These are phyloP conservation scores for Trinectes maculatus DNA, from an alignment of 2,113 vertebrate genomes.

Conservation along the genomic window DNA sequence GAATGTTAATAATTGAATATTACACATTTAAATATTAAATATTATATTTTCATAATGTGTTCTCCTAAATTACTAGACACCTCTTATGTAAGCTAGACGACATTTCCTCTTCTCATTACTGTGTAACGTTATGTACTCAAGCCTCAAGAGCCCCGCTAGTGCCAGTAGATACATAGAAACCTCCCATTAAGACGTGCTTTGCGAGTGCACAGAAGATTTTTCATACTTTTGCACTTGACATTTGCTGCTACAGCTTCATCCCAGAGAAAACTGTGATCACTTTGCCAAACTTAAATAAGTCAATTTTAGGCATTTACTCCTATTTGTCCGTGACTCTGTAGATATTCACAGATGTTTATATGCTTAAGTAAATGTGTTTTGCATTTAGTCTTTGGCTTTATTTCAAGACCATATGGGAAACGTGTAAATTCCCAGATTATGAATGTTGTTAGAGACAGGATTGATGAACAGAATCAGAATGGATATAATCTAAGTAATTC, in stretches of 20 bases:
- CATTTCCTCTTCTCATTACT: background rate
- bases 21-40: no score
- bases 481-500: background rate
- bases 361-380: background rate
- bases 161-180: background rate
- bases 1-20: no score
- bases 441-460: background rate
- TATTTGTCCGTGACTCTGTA: background rate
- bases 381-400: slow-evolving; percentile 10
- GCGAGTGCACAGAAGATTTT: background rate
- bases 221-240: background rate
- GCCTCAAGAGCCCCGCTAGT: background rate
- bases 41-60: no score
- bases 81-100: background rate
- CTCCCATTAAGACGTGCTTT: background rate
- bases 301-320: background rate
- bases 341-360: slow-evolving; percentile 7
- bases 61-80: background rate
- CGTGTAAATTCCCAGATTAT: slow-evolving; percentile 3
- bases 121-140: background rate
- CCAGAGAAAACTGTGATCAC: background rate
- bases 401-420: slow-evolving; percentile 7
- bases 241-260: background rate
- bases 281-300: background rate
- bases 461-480: background rate